Conservation (phyloP, 2,797 vertebrate genomes). For the Ptychadena robeensis region DNA sequence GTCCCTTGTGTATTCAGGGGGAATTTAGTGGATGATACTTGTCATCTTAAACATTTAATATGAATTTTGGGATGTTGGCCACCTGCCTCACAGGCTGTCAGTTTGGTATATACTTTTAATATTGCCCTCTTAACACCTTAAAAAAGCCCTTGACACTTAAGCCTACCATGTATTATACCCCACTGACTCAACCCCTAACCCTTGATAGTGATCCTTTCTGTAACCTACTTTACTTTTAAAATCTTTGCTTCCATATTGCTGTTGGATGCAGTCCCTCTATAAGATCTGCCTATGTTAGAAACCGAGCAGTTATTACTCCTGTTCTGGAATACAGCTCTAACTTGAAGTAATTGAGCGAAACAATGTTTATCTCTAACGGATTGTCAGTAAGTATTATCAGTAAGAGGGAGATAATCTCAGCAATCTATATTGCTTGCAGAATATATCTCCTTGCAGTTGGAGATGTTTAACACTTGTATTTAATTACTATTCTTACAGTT, state of each 20-base stretch:
- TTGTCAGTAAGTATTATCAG: constrained; percentile 44
- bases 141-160: too few species aligned
- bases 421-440: constrained; percentile 23
- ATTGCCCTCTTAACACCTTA: too few species aligned
- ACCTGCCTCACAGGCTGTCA: too few species aligned
- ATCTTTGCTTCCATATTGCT: background rate
- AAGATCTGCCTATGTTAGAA: background rate
- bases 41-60: too few species aligned
- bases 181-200: background rate
- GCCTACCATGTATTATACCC: too few species aligned
- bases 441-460: constrained; percentile 10
- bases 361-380: constrained; percentile 29
- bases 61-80: too few species aligned
- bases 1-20: too few species aligned
- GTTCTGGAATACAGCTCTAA: background rate
- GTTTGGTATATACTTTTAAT: too few species aligned
- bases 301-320: background rate
- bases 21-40: too few species aligned
- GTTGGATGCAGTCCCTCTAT: background rate
- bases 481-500: constrained; percentile 12
- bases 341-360: constrained; percentile 26
- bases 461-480: constrained; percentile 18
- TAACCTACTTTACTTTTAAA: background rate
- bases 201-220: too few species aligned
- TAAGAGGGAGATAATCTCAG: constrained; percentile 12